phyloP scores from a whole-genome alignment of 1,140 invertebrate species.

The Lasioglossum albipes region DNA sequence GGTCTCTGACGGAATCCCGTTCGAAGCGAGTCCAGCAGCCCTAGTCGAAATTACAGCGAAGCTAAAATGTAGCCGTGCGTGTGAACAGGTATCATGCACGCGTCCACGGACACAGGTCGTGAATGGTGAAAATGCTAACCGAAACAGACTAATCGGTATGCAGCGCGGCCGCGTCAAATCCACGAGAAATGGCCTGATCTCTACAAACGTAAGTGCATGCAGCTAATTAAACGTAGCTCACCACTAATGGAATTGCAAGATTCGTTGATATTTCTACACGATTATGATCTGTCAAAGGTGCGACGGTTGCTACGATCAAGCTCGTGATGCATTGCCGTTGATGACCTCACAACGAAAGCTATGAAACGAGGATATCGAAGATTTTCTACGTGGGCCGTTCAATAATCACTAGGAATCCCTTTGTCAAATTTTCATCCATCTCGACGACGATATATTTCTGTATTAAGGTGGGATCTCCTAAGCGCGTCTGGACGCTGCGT shows the following conservation, averaged over 20 bases:
- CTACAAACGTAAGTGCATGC: neutral
- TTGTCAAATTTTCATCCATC: too few species aligned
- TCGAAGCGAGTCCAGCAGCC: neutral
- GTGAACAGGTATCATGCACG: neutral
- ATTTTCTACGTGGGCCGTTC: neutral
- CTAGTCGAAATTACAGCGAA: neutral
- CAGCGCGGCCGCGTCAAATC: too few species aligned
- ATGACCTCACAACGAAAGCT: neutral
- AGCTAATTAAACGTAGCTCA: neutral
- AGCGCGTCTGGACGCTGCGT: too few species aligned
- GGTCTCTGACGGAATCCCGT: neutral
- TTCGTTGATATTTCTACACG: constrained; percentile 13
- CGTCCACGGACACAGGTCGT: neutral
- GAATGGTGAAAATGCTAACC: constrained; percentile 15
- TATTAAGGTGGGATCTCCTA: too few species aligned
- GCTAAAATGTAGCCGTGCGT: neutral
- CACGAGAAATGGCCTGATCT: neutral
- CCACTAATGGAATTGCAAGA: neutral
- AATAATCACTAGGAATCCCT: neutral
- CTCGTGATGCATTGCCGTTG: neutral
- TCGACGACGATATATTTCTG: too few species aligned
- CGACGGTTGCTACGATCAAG: neutral
- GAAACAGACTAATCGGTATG: constrained; percentile 20
- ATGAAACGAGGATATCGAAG: neutral
- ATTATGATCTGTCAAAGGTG: neutral